Base-by-base conservation (phyloP, 2,888 invertebrate species). In the Spialia ferax region DNA sequence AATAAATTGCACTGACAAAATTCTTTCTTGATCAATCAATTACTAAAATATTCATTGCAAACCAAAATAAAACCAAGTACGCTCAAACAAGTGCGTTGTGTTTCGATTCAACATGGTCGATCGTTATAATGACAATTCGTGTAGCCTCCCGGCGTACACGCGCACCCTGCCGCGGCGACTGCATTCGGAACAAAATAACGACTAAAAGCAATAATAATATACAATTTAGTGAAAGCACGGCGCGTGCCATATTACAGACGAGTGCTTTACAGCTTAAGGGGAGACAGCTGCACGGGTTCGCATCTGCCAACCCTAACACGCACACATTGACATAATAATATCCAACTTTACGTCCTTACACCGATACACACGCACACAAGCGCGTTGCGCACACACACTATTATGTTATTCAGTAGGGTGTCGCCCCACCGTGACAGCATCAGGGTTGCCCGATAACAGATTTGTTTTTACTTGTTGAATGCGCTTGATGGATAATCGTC, bases 391-490 rank as follows among this genome's bases (percentile, higher is more conserved):
- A 73, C 73, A 74, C 77, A 68, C 81, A 83, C 83, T 82, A 84
- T 81, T 79, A 23, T 61, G 52, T 15, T 38, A 45, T 63, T 56
- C 78, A 71, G 75, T 80, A 83, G 88, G 88, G 88, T 85, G 89
- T 82, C 84, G 80, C 84, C 82, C 85, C 79, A 87, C 87, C 87
- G 81, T 74, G 73, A 70, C 69, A 69, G 70, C 68, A 73, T 83
- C 88, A 88, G 86, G 85, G 77, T 83, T 80, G 75, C 69, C 73
- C 85, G 88, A 87, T 88, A 89, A 85, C 87, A 86, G 79, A 89
- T 91, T 91, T 91, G 92, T 93, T 93, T 91, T 92, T 91, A 93
- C 93, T 92, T 93, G 93, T 93, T 93, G 93, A 91, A 90, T 88
- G 84, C 67, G 54, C 84, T 87, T 92, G 92, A 93, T 92, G 86